phyloP scores from a whole-genome alignment of 2,797 vertebrate genomes.

The Mycteria americana region DNA sequence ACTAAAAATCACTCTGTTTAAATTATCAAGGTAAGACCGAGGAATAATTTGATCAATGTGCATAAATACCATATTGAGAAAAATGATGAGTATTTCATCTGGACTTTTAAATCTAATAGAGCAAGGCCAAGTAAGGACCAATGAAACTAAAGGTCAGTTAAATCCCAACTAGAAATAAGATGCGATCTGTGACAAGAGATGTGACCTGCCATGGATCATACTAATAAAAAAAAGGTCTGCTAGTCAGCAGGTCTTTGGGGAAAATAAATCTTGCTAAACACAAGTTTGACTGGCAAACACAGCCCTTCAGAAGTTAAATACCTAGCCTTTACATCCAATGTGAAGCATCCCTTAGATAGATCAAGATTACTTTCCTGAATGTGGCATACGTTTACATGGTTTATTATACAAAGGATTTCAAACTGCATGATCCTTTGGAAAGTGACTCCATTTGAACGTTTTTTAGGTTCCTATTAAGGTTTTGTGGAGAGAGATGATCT shows the following conservation, averaged over 20 bases:
- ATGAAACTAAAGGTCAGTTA: conserved; percentile 32
- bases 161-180: conserved; percentile 21
- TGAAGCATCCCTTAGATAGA: neutral
- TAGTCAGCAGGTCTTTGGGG: neutral
- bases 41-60: neutral
- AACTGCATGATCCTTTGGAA: neutral
- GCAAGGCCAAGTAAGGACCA: neutral
- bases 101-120: conserved; percentile 1
- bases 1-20: neutral
- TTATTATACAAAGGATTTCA: neutral
- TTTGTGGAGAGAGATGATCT: neutral
- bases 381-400: neutral
- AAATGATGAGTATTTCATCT: neutral
- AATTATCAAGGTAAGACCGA: neutral
- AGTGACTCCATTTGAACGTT: neutral
- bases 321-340: neutral
- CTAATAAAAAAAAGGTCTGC: conserved; percentile 5
- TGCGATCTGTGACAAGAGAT: neutral
- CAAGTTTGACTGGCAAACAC: neutral
- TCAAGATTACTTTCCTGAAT: neutral
- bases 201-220: neutral
- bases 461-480: neutral
- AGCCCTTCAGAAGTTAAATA: neutral
- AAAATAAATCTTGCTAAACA: conserved; percentile 16
- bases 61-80: neutral